Conservation (phyloP, 1,140 invertebrate species). For the Teleopsis dalmanni region DNA sequence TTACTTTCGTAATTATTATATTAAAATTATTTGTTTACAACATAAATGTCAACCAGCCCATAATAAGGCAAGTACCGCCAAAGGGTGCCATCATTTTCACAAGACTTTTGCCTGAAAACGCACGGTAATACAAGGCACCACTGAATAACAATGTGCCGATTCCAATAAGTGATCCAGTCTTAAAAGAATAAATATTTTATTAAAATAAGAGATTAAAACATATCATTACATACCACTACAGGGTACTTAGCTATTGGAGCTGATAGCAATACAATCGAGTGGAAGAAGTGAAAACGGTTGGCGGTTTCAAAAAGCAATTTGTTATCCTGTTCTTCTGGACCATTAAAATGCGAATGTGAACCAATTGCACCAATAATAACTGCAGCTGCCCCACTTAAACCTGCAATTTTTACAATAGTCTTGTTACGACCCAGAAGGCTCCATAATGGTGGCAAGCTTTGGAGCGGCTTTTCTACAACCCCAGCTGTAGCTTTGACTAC, state of each 20-base stretch:
- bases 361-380: slow-evolving; percentile 81
- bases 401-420: slow-evolving; percentile 61
- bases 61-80: slow-evolving; percentile 73
- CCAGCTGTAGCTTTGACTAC: slow-evolving; percentile 2
- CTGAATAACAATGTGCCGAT: slow-evolving; percentile 73
- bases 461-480: background rate
- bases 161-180: slow-evolving; percentile 69
- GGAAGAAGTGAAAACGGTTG: slow-evolving; percentile 79
- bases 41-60: slow-evolving; percentile 75
- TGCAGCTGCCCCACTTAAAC: slow-evolving; percentile 71
- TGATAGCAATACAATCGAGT: slow-evolving; percentile 68
- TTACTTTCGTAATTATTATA: too few species aligned
- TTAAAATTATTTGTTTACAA: slow-evolving; percentile 2
- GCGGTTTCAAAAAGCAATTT: slow-evolving; percentile 73
- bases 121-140: slow-evolving; percentile 81
- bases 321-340: slow-evolving; percentile 51
- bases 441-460: slow-evolving; percentile 47
- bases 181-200: slow-evolving; percentile 19
- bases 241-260: slow-evolving; percentile 63
- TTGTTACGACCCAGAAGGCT: slow-evolving; percentile 52
- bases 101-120: slow-evolving; percentile 65
- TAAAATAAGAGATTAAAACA: background rate
- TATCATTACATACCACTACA: slow-evolving; percentile 49
- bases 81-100: slow-evolving; percentile 70
- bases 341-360: slow-evolving; percentile 63